Evolutionary conservation across 2,888 invertebrate species (phyloP).

Genomic region (Desoria tigrina): DNA sequence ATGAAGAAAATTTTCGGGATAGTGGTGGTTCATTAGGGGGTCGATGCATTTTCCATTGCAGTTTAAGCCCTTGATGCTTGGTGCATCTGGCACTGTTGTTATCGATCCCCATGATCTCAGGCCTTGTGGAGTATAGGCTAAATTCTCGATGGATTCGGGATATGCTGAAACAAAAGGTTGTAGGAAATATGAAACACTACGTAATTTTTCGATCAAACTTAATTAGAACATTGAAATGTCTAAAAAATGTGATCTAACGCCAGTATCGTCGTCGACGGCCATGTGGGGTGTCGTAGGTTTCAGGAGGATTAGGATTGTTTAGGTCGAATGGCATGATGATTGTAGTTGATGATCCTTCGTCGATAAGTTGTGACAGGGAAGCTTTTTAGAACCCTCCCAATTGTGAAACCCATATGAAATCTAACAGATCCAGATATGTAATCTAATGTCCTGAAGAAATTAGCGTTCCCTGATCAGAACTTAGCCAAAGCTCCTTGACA

Average conservation of each 20-base stretch:
- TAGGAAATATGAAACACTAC: background rate
- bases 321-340: background rate
- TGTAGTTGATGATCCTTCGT: no score
- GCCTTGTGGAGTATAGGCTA: background rate
- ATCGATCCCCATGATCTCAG: background rate
- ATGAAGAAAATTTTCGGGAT: background rate
- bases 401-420: no score
- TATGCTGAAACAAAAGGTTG: background rate
- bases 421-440: no score
- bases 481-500: no score
- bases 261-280: background rate
- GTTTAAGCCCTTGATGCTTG: background rate
- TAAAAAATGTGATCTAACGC: background rate
- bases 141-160: background rate
- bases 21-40: background rate
- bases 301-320: background rate
- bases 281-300: background rate
- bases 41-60: background rate
- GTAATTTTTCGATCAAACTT: background rate
- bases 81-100: background rate
- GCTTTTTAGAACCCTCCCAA: no score
- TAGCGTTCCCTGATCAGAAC: no score
- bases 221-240: background rate
- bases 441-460: no score
- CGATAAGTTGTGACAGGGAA: no score